Evolutionary conservation across 92 coral and sea anemone species (phyloP).

Genomic region (Actinostola sp.): DNA sequence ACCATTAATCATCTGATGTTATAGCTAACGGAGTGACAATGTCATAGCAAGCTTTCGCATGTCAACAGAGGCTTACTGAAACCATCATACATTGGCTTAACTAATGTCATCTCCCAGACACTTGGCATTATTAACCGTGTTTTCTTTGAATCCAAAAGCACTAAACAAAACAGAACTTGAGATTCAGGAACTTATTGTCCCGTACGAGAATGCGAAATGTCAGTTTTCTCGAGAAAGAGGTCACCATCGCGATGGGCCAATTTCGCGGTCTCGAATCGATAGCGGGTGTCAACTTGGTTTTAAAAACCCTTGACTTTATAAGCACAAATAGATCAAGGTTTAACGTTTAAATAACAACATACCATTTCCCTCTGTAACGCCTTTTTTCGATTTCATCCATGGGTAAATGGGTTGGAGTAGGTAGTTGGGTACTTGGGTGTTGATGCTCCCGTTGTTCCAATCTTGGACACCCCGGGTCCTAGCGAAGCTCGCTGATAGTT

Average conservation of each 20-base stretch:
- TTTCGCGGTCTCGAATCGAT: not conserved
- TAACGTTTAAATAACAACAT: not conserved
- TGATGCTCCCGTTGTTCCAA: conserved; percentile 9
- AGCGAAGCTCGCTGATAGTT: not conserved
- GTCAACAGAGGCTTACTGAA: conserved; percentile 40
- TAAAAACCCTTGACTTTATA: conserved; percentile 24
- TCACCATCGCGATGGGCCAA: conserved; percentile 22
- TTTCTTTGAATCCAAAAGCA: not conserved
- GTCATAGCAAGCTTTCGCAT: conserved; percentile 34
- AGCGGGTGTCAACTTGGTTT: conserved; percentile 3
- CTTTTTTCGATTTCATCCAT: conserved; percentile 94
- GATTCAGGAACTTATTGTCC: not conserved
- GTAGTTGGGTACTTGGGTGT: conserved; percentile 58
- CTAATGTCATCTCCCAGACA: conserved; percentile 21
- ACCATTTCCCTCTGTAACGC: conserved; percentile 30
- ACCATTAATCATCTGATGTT: conserved; percentile 35
- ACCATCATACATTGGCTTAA: conserved; percentile 13
- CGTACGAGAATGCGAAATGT: not conserved
- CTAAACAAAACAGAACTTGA: conserved; percentile 9
- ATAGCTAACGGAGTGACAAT: conserved; percentile 22
- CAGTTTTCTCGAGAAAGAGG: conserved; percentile 13
- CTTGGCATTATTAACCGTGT: not conserved
- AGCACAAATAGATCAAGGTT: conserved; percentile 1
- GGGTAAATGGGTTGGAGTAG: conserved; percentile 90
- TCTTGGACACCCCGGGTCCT: conserved; percentile 17